Evolutionary conservation across 2,113 vertebrate species (phyloP).

Genomic region (Seriola rivoliana): DNA sequence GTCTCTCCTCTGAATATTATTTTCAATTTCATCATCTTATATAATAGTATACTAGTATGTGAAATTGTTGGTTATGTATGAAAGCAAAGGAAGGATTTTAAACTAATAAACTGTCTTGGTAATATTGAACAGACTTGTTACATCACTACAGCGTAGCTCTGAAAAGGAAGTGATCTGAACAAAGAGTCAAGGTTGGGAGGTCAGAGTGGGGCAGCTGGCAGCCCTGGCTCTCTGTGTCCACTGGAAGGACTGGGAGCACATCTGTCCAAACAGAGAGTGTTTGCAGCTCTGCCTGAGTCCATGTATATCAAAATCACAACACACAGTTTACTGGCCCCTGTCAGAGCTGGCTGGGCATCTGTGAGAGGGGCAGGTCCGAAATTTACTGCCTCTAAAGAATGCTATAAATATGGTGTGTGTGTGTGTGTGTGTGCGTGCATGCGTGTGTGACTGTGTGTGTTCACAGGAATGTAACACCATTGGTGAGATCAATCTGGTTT

Average conservation of each 20-base stretch:
- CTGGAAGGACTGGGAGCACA: conserved; percentile 37
- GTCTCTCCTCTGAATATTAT: too few species aligned
- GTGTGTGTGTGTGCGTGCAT: conserved; percentile 8
- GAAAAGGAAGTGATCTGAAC: not conserved
- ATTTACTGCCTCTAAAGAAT: conserved; percentile 12
- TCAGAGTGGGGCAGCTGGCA: conserved; percentile 32
- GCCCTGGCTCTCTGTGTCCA: conserved; percentile 6
- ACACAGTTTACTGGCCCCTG: conserved; percentile 30
- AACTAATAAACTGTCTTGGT: not conserved
- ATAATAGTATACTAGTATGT: too few species aligned
- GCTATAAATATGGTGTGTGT: conserved; percentile 8
- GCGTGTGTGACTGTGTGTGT: conserved; percentile 14
- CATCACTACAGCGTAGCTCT: not conserved
- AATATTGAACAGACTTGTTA: not conserved
- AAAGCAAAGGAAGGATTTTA: not conserved
- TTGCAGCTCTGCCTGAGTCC: conserved; percentile 28
- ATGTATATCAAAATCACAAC: conserved; percentile 30
- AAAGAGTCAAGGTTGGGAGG: conserved; percentile 43
- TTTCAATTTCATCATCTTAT: too few species aligned
- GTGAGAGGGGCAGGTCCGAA: conserved; percentile 4
- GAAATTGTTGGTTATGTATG: too few species aligned
- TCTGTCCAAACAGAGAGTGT: conserved; percentile 63
- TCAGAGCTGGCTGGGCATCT: not conserved
- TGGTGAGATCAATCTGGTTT: not conserved
- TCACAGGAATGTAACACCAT: too few species aligned